Evolutionary conservation across 2,113 vertebrate genomes (phyloP).

Genomic region (Miniopterus natalensis): DNA sequence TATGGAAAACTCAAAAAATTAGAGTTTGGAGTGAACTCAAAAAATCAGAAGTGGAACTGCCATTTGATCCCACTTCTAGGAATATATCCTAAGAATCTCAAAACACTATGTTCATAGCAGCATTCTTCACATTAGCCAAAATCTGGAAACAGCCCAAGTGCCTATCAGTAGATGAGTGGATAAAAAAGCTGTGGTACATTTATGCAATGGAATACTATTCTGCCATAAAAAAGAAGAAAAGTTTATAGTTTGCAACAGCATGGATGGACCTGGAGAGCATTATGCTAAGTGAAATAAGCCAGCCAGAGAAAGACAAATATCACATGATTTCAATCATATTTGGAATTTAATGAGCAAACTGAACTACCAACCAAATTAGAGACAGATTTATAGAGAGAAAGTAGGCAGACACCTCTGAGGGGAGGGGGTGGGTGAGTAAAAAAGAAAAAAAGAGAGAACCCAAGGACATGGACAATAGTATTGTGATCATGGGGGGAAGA

Average conservation of each 20-base stretch:
- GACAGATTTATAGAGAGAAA: no score
- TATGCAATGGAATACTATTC: neutral
- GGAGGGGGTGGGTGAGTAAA: no score
- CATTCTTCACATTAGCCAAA: neutral
- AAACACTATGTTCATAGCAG: neutral
- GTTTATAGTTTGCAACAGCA: neutral
- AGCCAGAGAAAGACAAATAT: neutral
- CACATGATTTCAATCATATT: neutral
- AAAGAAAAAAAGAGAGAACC: no score
- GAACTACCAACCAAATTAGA: neutral
- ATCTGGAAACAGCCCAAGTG: neutral
- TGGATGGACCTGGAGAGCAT: neutral
- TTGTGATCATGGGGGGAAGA: no score
- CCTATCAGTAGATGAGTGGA: neutral
- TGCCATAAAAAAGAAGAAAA: neutral
- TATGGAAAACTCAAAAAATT: neutral
- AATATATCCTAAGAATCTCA: neutral
- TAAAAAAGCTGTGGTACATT: neutral
- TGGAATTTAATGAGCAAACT: neutral
- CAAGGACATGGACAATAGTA: no score
- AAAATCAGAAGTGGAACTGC: neutral
- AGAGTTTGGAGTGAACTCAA: neutral
- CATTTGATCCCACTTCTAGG: neutral
- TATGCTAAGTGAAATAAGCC: neutral
- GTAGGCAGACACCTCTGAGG: no score